These are phyloP conservation scores for Hemiscyllium ocellatum DNA, from an alignment of 2,113 vertebrate genomes.

Conservation along the genomic window DNA sequence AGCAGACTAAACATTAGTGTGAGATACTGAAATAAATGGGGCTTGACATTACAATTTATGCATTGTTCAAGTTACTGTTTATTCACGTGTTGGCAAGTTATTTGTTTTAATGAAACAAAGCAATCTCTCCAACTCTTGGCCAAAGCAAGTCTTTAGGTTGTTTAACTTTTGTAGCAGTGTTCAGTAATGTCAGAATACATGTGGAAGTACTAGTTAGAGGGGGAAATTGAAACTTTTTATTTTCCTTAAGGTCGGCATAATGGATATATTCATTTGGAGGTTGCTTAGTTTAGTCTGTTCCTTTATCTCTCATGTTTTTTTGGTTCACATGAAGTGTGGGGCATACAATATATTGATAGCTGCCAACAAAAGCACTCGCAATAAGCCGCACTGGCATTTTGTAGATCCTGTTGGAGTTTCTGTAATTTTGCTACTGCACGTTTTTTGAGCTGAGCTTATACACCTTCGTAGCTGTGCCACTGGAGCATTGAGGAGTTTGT, in stretches of 20 bases:
- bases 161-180: background rate
- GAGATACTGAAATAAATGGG: background rate
- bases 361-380: constrained; percentile 1
- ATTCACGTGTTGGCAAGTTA: background rate
- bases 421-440: background rate
- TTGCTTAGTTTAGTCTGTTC: background rate
- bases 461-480: background rate
- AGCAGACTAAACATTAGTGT: background rate
- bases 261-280: background rate
- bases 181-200: background rate
- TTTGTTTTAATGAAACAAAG: background rate
- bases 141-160: background rate
- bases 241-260: background rate
- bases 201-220: background rate
- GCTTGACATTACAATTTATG: background rate
- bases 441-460: background rate
- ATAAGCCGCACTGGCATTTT: background rate
- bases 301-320: background rate
- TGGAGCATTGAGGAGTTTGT: background rate
- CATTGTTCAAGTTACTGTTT: constrained; percentile 9
- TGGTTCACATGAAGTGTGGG: background rate
- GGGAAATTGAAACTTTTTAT: background rate
- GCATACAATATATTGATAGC: background rate
- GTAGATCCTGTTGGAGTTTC: background rate
- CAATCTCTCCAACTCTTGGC: background rate